Percentiles rank a stretch among this genome's conserved stretches.
phyloP scores from a whole-genome alignment of 2,113 vertebrate genomes.

The Urocolius indicus region DNA sequence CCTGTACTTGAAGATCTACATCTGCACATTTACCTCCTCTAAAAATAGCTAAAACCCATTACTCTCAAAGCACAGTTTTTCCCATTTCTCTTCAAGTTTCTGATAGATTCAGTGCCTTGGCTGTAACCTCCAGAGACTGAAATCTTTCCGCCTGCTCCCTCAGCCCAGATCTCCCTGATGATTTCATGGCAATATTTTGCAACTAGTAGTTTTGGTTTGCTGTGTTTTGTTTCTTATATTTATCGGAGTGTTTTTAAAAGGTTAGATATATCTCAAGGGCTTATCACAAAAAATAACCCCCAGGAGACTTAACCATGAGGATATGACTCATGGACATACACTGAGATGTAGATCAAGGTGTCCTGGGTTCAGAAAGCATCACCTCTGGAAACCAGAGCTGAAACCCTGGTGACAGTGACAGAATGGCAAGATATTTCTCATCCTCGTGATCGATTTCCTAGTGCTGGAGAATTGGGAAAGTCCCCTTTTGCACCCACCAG shows the following conservation, averaged over 20 bases:
- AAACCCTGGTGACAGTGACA: not conserved
- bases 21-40: not conserved
- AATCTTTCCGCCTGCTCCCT: not conserved
- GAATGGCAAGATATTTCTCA: not conserved
- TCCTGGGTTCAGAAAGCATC: not conserved
- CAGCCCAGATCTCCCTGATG: not conserved
- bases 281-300: not conserved
- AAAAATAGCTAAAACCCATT: not conserved
- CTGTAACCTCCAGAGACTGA: not conserved
- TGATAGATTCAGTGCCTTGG: not conserved
- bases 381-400: not conserved
- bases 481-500: not conserved
- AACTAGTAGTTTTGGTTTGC: not conserved
- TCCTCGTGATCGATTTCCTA: accelerated
- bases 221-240: not conserved
- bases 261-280: not conserved
- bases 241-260: not conserved
- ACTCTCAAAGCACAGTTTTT: not conserved
- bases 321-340: not conserved
- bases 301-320: not conserved
- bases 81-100: not conserved
- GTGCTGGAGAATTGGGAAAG: not conserved
- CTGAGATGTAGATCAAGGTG: not conserved
- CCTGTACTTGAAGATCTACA: not conserved
- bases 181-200: not conserved